Percentiles rank a stretch among this genome's conserved stretches.
phyloP scores from a whole-genome alignment of 1,140 invertebrate genomes.

The Brachionus asplanchnoidis region DNA sequence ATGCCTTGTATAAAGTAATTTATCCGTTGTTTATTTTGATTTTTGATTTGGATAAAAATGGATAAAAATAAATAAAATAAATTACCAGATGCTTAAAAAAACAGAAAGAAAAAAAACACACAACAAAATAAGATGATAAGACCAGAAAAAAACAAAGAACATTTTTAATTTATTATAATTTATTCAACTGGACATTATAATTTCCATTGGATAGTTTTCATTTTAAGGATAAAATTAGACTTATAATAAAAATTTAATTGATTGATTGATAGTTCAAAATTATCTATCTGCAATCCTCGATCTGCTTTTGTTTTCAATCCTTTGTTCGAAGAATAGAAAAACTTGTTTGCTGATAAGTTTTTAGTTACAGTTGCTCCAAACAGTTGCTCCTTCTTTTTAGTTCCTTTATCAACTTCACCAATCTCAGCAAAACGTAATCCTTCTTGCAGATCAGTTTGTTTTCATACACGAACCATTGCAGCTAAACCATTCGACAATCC shows the following conservation, averaged over 20 bases:
- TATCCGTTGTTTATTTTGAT: neutral
- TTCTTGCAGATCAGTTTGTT: too few species aligned
- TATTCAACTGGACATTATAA: neutral
- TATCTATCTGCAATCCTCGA: neutral
- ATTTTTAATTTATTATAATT: neutral
- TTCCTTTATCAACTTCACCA: too few species aligned
- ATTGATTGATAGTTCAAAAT: neutral
- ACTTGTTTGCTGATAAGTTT: neutral
- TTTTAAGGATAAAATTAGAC: neutral
- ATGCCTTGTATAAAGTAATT: neutral
- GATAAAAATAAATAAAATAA: neutral
- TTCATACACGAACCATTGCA: too few species aligned
- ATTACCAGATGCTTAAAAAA: neutral
- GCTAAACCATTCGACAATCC: too few species aligned
- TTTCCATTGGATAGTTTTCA: neutral
- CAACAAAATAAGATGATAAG: neutral
- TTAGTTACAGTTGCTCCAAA: too few species aligned
- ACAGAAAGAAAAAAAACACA: neutral
- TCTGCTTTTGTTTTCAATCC: neutral
- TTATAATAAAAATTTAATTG: neutral
- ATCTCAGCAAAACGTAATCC: too few species aligned
- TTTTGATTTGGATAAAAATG: neutral
- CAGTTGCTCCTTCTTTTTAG: too few species aligned
- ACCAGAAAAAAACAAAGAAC: neutral
- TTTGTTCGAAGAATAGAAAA: neutral